A percentile compares a stretch with the other conserved stretches of the same genome.
Evolutionary conservation across 2,888 invertebrate species (phyloP).

Genomic region (Drosophila siamana): DNA sequence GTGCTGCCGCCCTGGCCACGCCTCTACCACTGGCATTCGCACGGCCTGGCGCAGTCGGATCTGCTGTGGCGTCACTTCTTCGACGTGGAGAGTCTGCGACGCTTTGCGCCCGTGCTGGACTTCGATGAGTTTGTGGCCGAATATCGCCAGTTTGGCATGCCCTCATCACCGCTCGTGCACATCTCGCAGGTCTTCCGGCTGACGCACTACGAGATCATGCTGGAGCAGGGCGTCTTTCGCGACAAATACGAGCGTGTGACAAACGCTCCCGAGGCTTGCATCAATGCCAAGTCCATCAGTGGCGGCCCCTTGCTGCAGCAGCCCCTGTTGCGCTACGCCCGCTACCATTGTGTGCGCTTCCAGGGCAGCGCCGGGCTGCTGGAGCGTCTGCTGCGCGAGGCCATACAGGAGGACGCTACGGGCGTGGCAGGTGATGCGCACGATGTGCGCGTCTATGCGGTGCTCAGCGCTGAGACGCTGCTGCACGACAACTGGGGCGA

Average conservation of each 20-base stretch:
- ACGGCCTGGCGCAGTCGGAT: slow-evolving; percentile 87
- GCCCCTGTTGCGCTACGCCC: slow-evolving; percentile 89
- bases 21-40: slow-evolving; percentile 95
- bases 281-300: slow-evolving; percentile 63
- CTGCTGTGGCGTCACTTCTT: slow-evolving; percentile 95
- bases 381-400: slow-evolving; percentile 87
- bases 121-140: slow-evolving; percentile 91
- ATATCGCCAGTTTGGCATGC: slow-evolving; percentile 82
- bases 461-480: slow-evolving; percentile 92
- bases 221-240: slow-evolving; percentile 91
- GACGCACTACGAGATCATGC: slow-evolving; percentile 94
- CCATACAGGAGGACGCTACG: slow-evolving; percentile 54
- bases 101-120: slow-evolving; percentile 92
- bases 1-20: slow-evolving; percentile 97
- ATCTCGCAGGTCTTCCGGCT: slow-evolving; percentile 93
- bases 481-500: slow-evolving; percentile 95
- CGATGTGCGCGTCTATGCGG: slow-evolving; percentile 72
- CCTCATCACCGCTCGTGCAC: slow-evolving; percentile 79
- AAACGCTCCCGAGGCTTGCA: slow-evolving; percentile 65
- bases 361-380: slow-evolving; percentile 91
- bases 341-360: slow-evolving; percentile 90
- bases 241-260: slow-evolving; percentile 91
- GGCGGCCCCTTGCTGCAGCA: slow-evolving; percentile 90
- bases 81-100: slow-evolving; percentile 91
- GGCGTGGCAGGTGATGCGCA: slow-evolving; percentile 52